Percentiles rank a stretch among this genome's conserved stretches.
phyloP scores from a whole-genome alignment of 2,888 invertebrate genomes.

The Drosophila mayaguana region DNA sequence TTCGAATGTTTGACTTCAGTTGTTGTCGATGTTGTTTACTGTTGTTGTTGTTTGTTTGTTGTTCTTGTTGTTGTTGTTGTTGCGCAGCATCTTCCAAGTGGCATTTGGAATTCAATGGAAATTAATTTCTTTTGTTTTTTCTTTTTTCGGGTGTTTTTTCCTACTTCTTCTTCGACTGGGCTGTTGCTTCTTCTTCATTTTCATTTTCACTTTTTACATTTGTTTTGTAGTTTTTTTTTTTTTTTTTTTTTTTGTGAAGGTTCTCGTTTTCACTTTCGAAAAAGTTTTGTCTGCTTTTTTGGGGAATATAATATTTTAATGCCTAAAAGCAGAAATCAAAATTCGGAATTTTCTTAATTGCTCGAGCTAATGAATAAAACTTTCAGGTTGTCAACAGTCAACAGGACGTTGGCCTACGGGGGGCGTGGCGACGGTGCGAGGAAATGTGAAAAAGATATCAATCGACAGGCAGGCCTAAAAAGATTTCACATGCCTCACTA shows the following conservation, averaged over 20 bases:
- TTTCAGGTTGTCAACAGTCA: background rate
- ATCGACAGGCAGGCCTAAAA: slow-evolving; percentile 17
- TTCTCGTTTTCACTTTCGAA: slow-evolving; percentile 77
- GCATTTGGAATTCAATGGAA: slow-evolving; percentile 80
- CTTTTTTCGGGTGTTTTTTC: background rate
- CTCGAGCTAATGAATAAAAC: slow-evolving; percentile 8
- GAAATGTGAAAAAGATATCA: slow-evolving; percentile 20
- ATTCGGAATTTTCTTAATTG: slow-evolving; percentile 11
- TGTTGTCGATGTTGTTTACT: slow-evolving; percentile 26
- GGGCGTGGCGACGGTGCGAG: too few species aligned
- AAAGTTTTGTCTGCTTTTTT: slow-evolving; percentile 29
- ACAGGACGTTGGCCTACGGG: background rate
- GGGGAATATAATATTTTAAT: slow-evolving; percentile 15
- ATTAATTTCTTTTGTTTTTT: slow-evolving; percentile 73
- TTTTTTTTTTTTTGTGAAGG: slow-evolving; percentile 46
- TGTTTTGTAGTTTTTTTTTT: slow-evolving; percentile 28
- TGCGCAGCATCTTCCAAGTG: slow-evolving; percentile 63
- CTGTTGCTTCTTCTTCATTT: slow-evolving; percentile 37
- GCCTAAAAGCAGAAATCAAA: slow-evolving; percentile 15
- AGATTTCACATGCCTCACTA: slow-evolving; percentile 24
- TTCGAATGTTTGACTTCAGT: slow-evolving; percentile 73
- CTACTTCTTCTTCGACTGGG: background rate
- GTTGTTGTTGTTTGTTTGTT: too few species aligned
- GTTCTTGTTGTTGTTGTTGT: slow-evolving; percentile 14
- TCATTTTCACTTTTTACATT: slow-evolving; percentile 71